Base-by-base conservation (phyloP, 2,888 invertebrate species). In the Argyresthia albistria region DNA sequence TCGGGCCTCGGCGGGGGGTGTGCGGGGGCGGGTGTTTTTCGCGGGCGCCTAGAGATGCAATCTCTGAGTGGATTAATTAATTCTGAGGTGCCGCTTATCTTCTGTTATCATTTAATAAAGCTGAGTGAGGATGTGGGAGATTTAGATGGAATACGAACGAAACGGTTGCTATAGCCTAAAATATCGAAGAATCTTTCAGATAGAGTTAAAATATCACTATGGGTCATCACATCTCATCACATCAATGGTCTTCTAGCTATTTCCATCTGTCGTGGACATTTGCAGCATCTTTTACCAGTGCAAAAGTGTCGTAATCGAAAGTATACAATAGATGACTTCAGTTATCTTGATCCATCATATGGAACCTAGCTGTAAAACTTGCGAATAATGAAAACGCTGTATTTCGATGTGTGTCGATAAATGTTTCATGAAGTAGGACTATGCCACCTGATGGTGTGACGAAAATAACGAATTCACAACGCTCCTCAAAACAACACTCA, bases 41-140 rank as follows among this genome's bases (percentile, higher is more conserved):
- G 52, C 53, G 59, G n/a, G 58, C 56, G 59, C 57, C 60, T 25
- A 25, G 81, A 86, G 87, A 87, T 87, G 87, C 87, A 88, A 87
- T 87, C 86, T 84, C 83, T 82, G 79, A 86, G 83, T 86, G 81
- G 86, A 87, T 87, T 87, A 87, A 87, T 87, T 87, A 87, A 87
- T 84, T 86, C 82, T 84, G 84, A 87, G 86, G 86, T 86, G 79
- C 83, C 73, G 76, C 80, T 86, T 86, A 87, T 84, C 84, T 81
- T 69, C 80, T 82, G 81, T 84, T 84, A 87, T 87, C 82, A 83
- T 87, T 83, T 82, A 81, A 83, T 50, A 50, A 50, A 50, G 50
- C 25, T 39, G 25, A 50, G 50, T 50, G 16, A 50, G 25, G 50
- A 42, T 42, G 42, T 43, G 35, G 10, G 37, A 48, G 11, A 4